Evolutionary conservation across 2,888 invertebrate species (phyloP).

Genomic region (Nematopogon swammerdamellus): DNA sequence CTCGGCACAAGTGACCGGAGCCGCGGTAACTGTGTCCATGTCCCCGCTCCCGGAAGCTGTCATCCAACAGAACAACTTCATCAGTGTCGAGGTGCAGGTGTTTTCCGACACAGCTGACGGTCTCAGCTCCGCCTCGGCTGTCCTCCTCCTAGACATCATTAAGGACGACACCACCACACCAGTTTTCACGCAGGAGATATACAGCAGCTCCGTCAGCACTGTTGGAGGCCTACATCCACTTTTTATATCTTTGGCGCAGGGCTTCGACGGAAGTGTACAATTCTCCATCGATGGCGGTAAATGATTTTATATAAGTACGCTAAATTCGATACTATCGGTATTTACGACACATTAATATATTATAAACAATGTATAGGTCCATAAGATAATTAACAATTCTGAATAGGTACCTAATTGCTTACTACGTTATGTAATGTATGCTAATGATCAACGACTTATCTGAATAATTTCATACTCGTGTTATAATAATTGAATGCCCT

Average conservation of each 20-base stretch:
- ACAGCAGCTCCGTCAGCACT: constrained; percentile 23
- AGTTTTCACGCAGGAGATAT: constrained; percentile 24
- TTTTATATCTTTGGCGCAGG: constrained; percentile 18
- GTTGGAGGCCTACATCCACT: constrained; percentile 22
- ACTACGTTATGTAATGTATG: neutral
- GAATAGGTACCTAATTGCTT: no score
- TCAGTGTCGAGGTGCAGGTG: constrained; percentile 25
- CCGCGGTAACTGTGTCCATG: constrained; percentile 25
- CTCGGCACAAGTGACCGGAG: constrained; percentile 15
- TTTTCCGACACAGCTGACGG: constrained; percentile 16
- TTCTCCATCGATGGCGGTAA: constrained; percentile 25
- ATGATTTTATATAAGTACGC: neutral
- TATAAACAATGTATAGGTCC: no score
- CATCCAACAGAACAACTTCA: constrained; percentile 23
- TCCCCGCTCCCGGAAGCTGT: constrained; percentile 17
- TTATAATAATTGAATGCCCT: no score
- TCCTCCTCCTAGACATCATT: constrained; percentile 29
- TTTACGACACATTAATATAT: no score
- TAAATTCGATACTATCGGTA: no score
- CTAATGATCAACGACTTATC: no score
- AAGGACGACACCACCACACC: constrained; percentile 32
- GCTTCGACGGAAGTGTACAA: constrained; percentile 22
- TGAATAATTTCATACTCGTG: no score
- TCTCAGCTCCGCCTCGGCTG: constrained; percentile 19
- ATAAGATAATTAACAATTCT: no score